Base-by-base conservation (phyloP, 1,140 invertebrate species). In the Agrypnia vestita region DNA sequence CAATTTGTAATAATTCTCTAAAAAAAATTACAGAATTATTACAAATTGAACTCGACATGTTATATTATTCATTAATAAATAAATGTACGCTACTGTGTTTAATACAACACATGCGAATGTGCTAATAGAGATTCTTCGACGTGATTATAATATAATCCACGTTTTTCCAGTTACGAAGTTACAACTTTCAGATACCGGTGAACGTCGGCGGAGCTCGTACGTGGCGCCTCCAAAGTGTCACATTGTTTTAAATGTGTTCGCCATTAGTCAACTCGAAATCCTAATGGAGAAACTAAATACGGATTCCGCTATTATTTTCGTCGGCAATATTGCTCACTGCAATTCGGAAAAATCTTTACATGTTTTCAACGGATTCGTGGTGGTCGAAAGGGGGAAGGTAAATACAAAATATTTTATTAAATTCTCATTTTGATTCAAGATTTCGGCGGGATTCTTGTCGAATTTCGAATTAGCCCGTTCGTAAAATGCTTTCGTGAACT, bases 381-480 rank as follows among this genome's bases (percentile, higher is more conserved):
- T 79, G 53, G 82, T 88, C 35, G 84, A 86, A 84, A 76, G 86
- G 84, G 88, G 88, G 82, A 85, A 83, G 85, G 88, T 88, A 85
- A 85, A 74, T 47, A 43, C n/a, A 55, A 59, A 21, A 35, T 61
- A 15, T 21, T 25, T 64, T 76, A 43, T 11, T 8, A 51, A 19
- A 35, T 13, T 43, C 43, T 12, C 35, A 25, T 17, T 51, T 51
- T 64, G 9, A 76, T 47, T 49, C 12, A 6, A 69, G 47, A 19
- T 69, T 13, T 80, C 19, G 77, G 62, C 59, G 15, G 15, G 13
- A 10, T 64, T 25, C 25, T 35, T 53, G 47, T 17, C 76, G 9
- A 11, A 55, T 56, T 13, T 67, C 19, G 43, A 72, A 55, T n/a
- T 64, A 15, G 35, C 46, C 56, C 17, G 19, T 25, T 13, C 17